A percentile compares a stretch with the other conserved stretches of the same genome.
These are phyloP conservation scores for Lithophane ornitopus DNA, from an alignment of 2,888 invertebrate genomes.

Conservation along the genomic window DNA sequence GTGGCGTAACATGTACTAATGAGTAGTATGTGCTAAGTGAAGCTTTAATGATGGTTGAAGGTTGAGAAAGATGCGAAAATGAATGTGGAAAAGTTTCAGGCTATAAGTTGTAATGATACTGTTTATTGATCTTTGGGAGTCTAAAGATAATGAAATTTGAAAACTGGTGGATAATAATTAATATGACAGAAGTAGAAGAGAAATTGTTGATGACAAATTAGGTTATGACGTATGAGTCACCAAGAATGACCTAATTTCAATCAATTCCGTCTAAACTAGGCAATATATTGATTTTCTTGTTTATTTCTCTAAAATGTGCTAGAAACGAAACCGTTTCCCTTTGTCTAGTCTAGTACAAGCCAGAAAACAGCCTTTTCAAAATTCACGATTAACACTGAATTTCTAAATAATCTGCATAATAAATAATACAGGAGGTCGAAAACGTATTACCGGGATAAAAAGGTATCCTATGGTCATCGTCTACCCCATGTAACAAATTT, in stretches of 20 bases:
- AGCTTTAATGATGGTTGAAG: slow-evolving; percentile 32
- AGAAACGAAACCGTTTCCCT: not conserved
- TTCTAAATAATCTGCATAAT: not conserved
- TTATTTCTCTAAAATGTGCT: not conserved
- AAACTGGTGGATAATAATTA: not conserved
- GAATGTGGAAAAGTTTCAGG: not conserved
- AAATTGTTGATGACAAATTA: not conserved
- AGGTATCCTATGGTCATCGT: too few species aligned
- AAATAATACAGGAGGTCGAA: too few species aligned
- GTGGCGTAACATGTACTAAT: slow-evolving; percentile 48
- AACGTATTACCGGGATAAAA: too few species aligned
- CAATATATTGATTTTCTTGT: not conserved
- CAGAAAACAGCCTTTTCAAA: too few species aligned
- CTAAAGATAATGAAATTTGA: not conserved
- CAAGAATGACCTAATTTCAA: not conserved
- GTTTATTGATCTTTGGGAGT: not conserved
- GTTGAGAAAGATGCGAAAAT: slow-evolving; percentile 29
- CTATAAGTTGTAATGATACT: not conserved
- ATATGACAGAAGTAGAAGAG: not conserved
- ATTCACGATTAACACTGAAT: not conserved
- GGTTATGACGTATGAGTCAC: too few species aligned
- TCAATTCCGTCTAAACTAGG: not conserved
- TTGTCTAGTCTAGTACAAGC: not conserved
- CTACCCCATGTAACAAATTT: too few species aligned
- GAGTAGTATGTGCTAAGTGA: slow-evolving; percentile 34